A percentile compares a stretch with the other conserved stretches of the same genome.
Conservation (phyloP, 2,888 invertebrate species). For the Lacanobia wlatinum region DNA sequence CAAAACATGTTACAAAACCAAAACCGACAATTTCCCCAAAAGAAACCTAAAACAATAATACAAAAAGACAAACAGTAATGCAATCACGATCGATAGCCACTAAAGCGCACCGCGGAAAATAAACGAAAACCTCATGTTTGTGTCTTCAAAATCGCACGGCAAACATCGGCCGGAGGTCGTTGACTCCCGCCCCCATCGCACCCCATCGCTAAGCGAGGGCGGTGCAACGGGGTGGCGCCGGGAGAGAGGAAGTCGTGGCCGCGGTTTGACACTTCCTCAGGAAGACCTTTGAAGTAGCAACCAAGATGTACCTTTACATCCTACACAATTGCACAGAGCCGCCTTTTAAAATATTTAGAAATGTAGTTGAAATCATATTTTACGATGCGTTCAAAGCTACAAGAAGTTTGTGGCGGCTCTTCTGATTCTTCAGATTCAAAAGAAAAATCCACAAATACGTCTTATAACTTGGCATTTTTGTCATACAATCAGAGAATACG, state of each 20-base stretch:
- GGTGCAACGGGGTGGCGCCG: constrained; percentile 70
- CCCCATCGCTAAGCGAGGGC: constrained; percentile 72
- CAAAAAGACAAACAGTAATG: constrained; percentile 69
- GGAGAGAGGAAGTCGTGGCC: constrained; percentile 84
- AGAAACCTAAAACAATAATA: constrained; percentile 40
- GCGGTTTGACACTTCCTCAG: constrained; percentile 90
- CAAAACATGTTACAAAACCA: constrained; percentile 4
- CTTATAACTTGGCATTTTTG: constrained; percentile 27
- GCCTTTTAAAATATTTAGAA: constrained; percentile 53
- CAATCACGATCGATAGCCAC: constrained; percentile 77
- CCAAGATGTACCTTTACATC: constrained; percentile 73
- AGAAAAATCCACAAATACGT: constrained; percentile 20
- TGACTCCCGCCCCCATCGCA: constrained; percentile 80
- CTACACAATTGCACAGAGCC: constrained; percentile 56
- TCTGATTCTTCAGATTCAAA: constrained; percentile 13
- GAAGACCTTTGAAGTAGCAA: constrained; percentile 88
- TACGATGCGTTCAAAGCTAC: not conserved
- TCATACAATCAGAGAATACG: constrained; percentile 32
- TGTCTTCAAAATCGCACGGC: constrained; percentile 87
- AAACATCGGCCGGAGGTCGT: constrained; percentile 84
- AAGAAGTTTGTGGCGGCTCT: not conserved
- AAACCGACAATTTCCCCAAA: constrained; percentile 16
- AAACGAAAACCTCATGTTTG: constrained; percentile 85
- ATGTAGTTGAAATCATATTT: constrained; percentile 22
- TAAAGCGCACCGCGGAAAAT: constrained; percentile 80